phyloP scores from a whole-genome alignment of 2,113 vertebrate genomes.

The Eulacestoma nigropectus region DNA sequence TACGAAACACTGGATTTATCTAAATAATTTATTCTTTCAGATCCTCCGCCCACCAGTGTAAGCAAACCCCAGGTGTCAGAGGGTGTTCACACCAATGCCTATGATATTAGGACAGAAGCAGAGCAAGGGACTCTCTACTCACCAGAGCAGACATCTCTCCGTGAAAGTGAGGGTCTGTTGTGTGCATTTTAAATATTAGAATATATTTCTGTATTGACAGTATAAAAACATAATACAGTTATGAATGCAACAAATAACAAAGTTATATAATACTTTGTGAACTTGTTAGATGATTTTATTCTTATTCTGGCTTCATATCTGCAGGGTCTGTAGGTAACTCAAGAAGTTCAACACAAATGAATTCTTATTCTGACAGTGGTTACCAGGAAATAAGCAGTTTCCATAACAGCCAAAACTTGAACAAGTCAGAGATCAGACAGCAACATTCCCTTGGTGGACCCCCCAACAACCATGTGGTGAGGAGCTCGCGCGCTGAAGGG shows the following conservation, averaged over 20 bases:
- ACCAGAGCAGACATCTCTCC: conserved; percentile 89
- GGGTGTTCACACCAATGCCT: conserved; percentile 81
- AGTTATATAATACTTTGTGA: neutral
- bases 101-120: conserved; percentile 83
- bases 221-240: neutral
- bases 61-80: conserved; percentile 83
- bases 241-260: neutral
- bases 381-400: conserved; percentile 94
- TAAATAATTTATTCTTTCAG: conserved; percentile 69
- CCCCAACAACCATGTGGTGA: conserved; percentile 74
- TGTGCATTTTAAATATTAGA: conserved; percentile 69
- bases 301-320: conserved; percentile 34
- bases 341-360: conserved; percentile 95
- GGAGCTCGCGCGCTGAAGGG: conserved; percentile 88
- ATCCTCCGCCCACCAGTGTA: conserved; percentile 78
- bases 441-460: conserved; percentile 81
- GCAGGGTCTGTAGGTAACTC: conserved; percentile 91
- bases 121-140: conserved; percentile 88
- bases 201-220: neutral
- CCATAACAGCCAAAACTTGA: conserved; percentile 83
- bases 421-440: conserved; percentile 82
- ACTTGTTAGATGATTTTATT: neutral
- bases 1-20: neutral
- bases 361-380: conserved; percentile 97
- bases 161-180: conserved; percentile 99